These are phyloP conservation scores for Carollia perspicillata DNA, from an alignment of 2,113 vertebrate genomes.

Conservation along the genomic window DNA sequence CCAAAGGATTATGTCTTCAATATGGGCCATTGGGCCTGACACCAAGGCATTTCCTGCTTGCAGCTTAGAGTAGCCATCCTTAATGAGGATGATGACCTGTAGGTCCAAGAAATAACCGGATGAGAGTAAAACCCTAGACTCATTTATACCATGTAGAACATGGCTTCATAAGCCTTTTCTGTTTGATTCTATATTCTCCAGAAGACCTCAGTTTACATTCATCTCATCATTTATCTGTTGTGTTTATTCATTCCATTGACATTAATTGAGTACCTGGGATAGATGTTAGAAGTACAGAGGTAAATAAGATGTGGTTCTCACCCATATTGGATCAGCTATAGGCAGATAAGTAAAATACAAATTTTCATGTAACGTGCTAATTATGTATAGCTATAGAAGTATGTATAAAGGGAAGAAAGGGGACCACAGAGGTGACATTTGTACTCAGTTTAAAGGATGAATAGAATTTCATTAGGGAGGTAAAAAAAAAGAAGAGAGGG, in stretches of 20 bases:
- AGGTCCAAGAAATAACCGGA: conserved; percentile 44
- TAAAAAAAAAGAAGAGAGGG: background rate
- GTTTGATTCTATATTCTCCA: background rate
- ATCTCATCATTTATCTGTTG: background rate
- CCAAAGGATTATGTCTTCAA: conserved; percentile 73
- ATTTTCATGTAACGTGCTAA: background rate
- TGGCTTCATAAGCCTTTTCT: conserved; percentile 5
- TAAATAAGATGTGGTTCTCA: background rate
- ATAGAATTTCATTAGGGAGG: background rate
- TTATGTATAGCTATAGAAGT: background rate
- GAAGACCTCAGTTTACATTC: background rate
- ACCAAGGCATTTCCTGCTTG: conserved; percentile 69
- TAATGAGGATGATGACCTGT: conserved; percentile 63
- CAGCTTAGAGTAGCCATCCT: conserved; percentile 28
- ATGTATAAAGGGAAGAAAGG: background rate
- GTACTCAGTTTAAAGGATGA: background rate
- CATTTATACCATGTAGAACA: conserved; percentile 6
- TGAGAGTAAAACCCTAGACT: conserved; percentile 16
- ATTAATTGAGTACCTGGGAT: background rate
- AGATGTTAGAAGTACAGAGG: background rate
- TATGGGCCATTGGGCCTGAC: conserved; percentile 58
- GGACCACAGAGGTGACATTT: background rate
- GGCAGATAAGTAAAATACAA: background rate
- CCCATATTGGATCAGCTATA: background rate
- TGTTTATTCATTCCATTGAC: background rate